Base-by-base conservation (phyloP, 2,888 invertebrate species). In the Tanytarsus gracilentus region DNA sequence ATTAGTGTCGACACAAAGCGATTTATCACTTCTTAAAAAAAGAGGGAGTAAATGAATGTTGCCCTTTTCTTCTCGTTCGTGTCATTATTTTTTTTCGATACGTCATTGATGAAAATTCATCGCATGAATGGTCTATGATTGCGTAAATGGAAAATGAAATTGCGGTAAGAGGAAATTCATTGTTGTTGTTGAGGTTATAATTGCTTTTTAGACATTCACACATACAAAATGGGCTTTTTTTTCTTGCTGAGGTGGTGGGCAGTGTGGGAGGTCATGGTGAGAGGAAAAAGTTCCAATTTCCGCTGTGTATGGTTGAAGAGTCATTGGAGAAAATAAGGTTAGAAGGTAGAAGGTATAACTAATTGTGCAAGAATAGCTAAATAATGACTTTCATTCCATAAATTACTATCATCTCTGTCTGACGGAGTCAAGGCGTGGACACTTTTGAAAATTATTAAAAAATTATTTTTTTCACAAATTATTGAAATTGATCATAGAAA, bases 1-100 rank as follows among this genome's bases (percentile, higher is more conserved):
- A 44, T 44, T 44, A 44, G 44, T 23, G 44, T 44, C 44, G 44
- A 44, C 44, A 44, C 23, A 44, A 44, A 44, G 44, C 44, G 44
- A 44, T 44, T 44, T 44, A 44, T 44, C 44, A 44, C 44, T 44
- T 18, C 16, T 8, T 14, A 14, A 36, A 6, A n/a, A 33, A 36
- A 36, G 4, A 3, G 16, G 16, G 7, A 14, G 36, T 14, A 36
- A 14, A 36, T n/a, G 36, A 36, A 36, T 36, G 14, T n/a, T n/a
- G n/a, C n/a, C n/a, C n/a, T n/a, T n/a, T n/a, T n/a, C n/a, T n/a
- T n/a, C n/a, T n/a, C n/a, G n/a, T n/a, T n/a, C n/a, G n/a, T n/a
- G n/a, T n/a, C n/a, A n/a, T n/a, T n/a, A n/a, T 44, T 40, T 16
- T 40, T 40, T 44, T 23, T 44, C 44, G 44, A 44, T 44, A 44